Percentiles rank a stretch among this genome's conserved stretches.
These are phyloP conservation scores for Trichopoda pennipes DNA, from an alignment of 2,888 invertebrate genomes.

Conservation along the genomic window DNA sequence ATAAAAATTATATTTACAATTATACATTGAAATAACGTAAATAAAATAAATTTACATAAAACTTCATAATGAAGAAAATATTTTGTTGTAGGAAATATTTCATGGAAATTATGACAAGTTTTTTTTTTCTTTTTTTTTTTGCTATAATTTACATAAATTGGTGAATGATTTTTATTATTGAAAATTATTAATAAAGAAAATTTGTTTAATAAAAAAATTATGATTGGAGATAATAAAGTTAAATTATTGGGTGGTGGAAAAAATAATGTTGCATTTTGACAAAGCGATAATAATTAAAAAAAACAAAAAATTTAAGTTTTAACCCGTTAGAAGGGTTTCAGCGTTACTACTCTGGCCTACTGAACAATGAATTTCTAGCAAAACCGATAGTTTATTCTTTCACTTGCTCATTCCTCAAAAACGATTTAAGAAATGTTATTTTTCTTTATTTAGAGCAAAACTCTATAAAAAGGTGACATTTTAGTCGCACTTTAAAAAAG, in stretches of 20 bases:
- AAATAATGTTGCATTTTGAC: neutral
- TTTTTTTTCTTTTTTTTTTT: neutral
- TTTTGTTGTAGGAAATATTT: neutral
- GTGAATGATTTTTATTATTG: slow-evolving; percentile 1
- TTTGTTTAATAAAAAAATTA: slow-evolving; percentile 20
- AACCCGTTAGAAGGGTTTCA: no score
- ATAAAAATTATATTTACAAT: slow-evolving; percentile 12
- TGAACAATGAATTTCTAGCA: no score
- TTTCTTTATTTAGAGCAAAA: no score
- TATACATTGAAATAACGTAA: neutral
- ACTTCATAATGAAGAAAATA: slow-evolving; percentile 31
- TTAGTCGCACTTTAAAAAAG: no score
- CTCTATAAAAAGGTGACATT: no score
- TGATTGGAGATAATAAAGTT: slow-evolving; percentile 13
- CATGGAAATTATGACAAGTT: neutral
- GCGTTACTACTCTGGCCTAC: no score
- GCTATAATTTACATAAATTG: slow-evolving; percentile 31
- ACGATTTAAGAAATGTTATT: no score
- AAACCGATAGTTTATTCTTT: no score
- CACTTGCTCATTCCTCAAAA: no score
- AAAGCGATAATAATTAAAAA: no score
- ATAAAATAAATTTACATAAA: slow-evolving; percentile 45
- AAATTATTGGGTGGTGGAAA: neutral
- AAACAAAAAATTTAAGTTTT: no score
- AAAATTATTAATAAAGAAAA: slow-evolving; percentile 16